These are phyloP conservation scores for Drosophila asahinai DNA, from an alignment of 1,140 invertebrate species.

Conservation along the genomic window DNA sequence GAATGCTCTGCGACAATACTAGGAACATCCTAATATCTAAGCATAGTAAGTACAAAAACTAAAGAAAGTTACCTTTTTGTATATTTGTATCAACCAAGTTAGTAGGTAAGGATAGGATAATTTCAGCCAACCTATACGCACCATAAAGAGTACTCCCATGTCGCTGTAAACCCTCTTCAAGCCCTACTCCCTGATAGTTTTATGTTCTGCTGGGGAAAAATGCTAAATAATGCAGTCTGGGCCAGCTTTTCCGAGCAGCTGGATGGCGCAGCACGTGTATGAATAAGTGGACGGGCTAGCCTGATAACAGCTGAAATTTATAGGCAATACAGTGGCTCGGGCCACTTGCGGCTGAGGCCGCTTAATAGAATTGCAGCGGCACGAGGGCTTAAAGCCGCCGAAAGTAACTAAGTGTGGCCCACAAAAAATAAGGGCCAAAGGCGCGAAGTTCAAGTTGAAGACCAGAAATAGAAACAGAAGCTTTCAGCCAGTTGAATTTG, in stretches of 20 bases:
- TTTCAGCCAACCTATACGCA: neutral
- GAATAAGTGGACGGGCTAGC: slow-evolving; percentile 69
- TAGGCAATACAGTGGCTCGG: slow-evolving; percentile 60
- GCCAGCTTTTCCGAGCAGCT: slow-evolving; percentile 47
- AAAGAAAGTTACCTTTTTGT: too few relatives aligned
- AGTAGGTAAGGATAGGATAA: neutral
- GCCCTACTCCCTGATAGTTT: slow-evolving; percentile 42
- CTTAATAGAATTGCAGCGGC: slow-evolving; percentile 72
- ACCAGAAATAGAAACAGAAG: slow-evolving; percentile 36
- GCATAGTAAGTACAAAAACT: neutral
- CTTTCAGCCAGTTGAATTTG: slow-evolving; percentile 72
- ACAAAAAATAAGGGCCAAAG: slow-evolving; percentile 10
- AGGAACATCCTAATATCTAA: neutral
- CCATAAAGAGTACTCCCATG: slow-evolving; percentile 3
- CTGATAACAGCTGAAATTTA: slow-evolving; percentile 76
- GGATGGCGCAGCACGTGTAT: slow-evolving; percentile 52
- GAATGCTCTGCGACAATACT: slow-evolving; percentile 9
- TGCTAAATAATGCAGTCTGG: slow-evolving; percentile 61
- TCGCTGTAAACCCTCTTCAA: neutral
- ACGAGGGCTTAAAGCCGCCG: slow-evolving; percentile 49
- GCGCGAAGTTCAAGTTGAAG: slow-evolving; percentile 69
- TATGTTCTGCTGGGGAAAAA: slow-evolving; percentile 44
- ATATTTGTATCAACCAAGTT: too few relatives aligned
- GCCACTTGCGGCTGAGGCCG: slow-evolving; percentile 36
- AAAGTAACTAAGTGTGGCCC: slow-evolving; percentile 26